phyloP scores from a whole-genome alignment of 2,113 vertebrate genomes.

The Noctilio leporinus region DNA sequence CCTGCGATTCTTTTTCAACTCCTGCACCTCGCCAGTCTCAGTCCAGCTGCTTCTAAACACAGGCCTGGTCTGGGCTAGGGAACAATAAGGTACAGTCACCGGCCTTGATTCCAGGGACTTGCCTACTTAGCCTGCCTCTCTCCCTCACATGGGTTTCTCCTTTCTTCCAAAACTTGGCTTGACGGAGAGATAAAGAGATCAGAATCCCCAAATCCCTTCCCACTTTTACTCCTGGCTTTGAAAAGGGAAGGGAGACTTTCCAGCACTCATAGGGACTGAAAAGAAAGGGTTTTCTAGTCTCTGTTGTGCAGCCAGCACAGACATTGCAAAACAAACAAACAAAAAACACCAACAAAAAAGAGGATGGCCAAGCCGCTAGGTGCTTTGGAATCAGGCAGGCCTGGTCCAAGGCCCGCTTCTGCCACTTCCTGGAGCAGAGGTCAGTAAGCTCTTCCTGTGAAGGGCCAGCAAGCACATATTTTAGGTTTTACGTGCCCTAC shows the following conservation, averaged over 20 bases:
- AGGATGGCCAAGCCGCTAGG: neutral
- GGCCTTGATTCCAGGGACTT: neutral
- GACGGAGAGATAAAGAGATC: neutral
- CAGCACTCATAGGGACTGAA: neutral
- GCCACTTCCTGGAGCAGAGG: neutral
- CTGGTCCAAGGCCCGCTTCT: neutral
- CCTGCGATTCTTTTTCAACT: neutral
- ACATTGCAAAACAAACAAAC: neutral
- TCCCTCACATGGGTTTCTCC: neutral
- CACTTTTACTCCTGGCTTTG: neutral
- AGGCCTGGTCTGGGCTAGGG: neutral
- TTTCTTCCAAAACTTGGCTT: neutral
- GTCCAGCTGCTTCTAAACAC: neutral
- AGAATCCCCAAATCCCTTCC: neutral
- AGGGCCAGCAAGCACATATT: neutral
- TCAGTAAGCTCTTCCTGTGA: neutral
- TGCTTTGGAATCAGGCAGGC: neutral
- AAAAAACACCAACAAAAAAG: neutral
- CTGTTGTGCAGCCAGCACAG: neutral
- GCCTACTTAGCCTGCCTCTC: neutral
- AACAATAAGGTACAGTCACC: neutral
- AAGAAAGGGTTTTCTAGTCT: neutral
- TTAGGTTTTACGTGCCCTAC: neutral
- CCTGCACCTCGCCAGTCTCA: neutral
- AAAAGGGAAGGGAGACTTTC: neutral